Conservation (phyloP, 2,888 invertebrate genomes). For the Nephrotoma guestfalica region DNA sequence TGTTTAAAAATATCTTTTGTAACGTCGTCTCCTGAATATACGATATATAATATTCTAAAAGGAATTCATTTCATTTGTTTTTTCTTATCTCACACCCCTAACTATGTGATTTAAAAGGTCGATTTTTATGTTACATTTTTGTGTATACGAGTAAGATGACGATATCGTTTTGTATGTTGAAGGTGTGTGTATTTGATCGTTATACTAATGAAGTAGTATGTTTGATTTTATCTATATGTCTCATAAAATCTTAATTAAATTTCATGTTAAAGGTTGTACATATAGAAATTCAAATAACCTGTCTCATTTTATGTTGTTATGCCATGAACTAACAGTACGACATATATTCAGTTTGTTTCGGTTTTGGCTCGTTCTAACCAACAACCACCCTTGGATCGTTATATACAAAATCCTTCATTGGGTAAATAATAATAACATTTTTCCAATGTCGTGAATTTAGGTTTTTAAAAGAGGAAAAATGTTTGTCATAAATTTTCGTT, state of each 20-base stretch:
- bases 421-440: background rate
- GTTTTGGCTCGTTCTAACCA: background rate
- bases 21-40: background rate
- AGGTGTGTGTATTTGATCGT: background rate
- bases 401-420: background rate
- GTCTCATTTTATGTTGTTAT: background rate
- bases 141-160: background rate
- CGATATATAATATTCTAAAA: background rate
- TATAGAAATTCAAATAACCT: background rate
- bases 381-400: background rate
- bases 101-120: background rate
- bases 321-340: background rate
- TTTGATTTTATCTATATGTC: background rate
- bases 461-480: background rate
- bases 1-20: background rate
- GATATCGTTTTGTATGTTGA: background rate
- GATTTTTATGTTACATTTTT: background rate
- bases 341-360: background rate
- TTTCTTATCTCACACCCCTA: background rate
- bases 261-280: background rate
- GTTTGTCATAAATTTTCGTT: background rate
- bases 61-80: background rate
- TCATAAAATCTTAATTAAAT: background rate
- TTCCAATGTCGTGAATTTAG: background rate
- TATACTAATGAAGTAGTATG: background rate